These are phyloP conservation scores for Chironomus striatipennis DNA, from an alignment of 1,140 invertebrate genomes.

Conservation along the genomic window DNA sequence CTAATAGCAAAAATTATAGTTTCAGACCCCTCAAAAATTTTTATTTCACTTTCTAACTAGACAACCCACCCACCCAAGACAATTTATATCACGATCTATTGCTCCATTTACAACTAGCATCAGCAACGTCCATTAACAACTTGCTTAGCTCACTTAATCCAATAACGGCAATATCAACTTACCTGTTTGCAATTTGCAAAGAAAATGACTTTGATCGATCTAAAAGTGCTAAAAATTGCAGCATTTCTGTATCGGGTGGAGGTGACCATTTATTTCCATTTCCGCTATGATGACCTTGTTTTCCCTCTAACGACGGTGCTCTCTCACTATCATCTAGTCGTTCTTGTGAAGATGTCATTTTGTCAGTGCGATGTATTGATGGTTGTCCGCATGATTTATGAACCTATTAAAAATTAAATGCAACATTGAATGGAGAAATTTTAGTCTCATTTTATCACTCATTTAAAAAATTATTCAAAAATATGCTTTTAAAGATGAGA, in stretches of 20 bases:
- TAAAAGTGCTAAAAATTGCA: conserved; percentile 36
- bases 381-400: conserved; percentile 39
- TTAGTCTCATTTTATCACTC: too few species aligned
- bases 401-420: conserved; percentile 32
- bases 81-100: too few species aligned
- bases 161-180: conserved; percentile 27
- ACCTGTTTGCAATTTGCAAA: conserved; percentile 38
- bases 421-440: too few species aligned
- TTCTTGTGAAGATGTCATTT: conserved; percentile 27
- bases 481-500: too few species aligned
- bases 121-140: too few species aligned
- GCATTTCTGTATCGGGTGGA: conserved; percentile 34
- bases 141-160: too few species aligned
- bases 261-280: conserved; percentile 34
- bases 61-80: too few species aligned
- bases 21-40: too few species aligned
- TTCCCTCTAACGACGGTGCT: not conserved
- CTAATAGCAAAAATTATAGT: too few species aligned
- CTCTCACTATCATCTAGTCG: conserved; percentile 23
- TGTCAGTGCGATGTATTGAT: conserved; percentile 33
- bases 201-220: conserved; percentile 40
- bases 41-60: too few species aligned
- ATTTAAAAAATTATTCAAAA: too few species aligned
- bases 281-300: conserved; percentile 1
- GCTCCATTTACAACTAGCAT: too few species aligned